phyloP scores from a whole-genome alignment of 2,888 invertebrate species.

The Micoletzkya japonica region DNA sequence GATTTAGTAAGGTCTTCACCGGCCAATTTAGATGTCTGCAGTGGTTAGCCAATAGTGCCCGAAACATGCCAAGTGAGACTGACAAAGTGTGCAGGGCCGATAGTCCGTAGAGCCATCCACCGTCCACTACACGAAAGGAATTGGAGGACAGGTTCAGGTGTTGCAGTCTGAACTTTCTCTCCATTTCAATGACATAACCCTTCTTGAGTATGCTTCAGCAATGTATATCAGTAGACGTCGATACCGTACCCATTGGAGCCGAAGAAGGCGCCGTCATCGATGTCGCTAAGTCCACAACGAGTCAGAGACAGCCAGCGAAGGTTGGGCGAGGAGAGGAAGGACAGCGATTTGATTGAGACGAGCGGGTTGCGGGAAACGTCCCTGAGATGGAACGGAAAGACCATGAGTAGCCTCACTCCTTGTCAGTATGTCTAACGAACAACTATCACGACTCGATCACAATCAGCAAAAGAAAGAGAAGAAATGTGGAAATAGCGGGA shows the following conservation, averaged over 20 bases:
- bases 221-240: neutral
- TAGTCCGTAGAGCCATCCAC: slow-evolving; percentile 27
- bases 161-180: neutral
- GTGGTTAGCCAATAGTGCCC: neutral
- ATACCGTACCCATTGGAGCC: neutral
- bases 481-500: neutral
- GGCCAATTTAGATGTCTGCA: neutral
- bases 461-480: neutral
- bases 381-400: neutral
- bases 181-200: neutral
- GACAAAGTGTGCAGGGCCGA: slow-evolving; percentile 3
- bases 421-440: neutral
- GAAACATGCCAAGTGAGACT: neutral
- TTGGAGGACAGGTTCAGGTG: slow-evolving; percentile 23
- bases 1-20: neutral
- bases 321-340: slow-evolving; percentile 1
- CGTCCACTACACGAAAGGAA: neutral
- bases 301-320: neutral
- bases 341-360: neutral
- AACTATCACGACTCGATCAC: too few relatives aligned
- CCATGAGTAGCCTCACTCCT: neutral
- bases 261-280: slow-evolving; percentile 26
- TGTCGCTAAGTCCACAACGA: slow-evolving; percentile 3
- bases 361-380: slow-evolving; percentile 26
- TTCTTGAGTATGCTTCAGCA: neutral